These are phyloP conservation scores for Lerista edwardsae DNA, from an alignment of 2,797 vertebrate species.

Conservation along the genomic window DNA sequence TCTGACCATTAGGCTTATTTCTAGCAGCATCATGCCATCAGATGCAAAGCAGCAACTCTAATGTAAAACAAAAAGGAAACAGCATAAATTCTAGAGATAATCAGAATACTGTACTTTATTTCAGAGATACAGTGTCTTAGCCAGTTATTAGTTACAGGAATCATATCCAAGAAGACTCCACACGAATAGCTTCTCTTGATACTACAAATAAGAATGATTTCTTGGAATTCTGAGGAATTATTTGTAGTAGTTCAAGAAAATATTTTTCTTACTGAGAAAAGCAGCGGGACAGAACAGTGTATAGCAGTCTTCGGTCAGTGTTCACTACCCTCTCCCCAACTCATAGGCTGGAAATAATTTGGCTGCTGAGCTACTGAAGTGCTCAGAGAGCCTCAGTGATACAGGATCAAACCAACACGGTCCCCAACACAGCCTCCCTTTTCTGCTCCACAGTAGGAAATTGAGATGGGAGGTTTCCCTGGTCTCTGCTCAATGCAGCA, in stretches of 20 bases:
- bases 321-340: too few relatives aligned
- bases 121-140: not conserved
- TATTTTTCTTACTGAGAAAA: not conserved
- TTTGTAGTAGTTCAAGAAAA: slow-evolving; percentile 37
- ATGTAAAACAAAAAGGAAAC: slow-evolving; percentile 49
- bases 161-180: slow-evolving; percentile 7
- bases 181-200: slow-evolving; percentile 25
- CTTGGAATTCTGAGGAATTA: slow-evolving; percentile 48
- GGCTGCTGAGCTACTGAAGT: too few relatives aligned
- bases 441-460: too few relatives aligned
- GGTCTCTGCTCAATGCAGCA: not conserved
- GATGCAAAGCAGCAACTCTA: slow-evolving; percentile 82
- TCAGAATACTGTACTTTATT: not conserved
- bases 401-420: not conserved
- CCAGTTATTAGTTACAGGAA: slow-evolving; percentile 33
- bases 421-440: too few relatives aligned
- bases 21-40: slow-evolving; percentile 84
- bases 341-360: too few relatives aligned
- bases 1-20: slow-evolving; percentile 89
- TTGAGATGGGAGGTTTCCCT: too few relatives aligned
- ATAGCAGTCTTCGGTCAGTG: not conserved
- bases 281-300: not conserved
- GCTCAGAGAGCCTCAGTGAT: too few relatives aligned
- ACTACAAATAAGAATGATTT: not conserved
- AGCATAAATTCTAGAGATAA: not conserved